phyloP scores from a whole-genome alignment of 2,888 invertebrate genomes.

The Drosophila subquinaria region DNA sequence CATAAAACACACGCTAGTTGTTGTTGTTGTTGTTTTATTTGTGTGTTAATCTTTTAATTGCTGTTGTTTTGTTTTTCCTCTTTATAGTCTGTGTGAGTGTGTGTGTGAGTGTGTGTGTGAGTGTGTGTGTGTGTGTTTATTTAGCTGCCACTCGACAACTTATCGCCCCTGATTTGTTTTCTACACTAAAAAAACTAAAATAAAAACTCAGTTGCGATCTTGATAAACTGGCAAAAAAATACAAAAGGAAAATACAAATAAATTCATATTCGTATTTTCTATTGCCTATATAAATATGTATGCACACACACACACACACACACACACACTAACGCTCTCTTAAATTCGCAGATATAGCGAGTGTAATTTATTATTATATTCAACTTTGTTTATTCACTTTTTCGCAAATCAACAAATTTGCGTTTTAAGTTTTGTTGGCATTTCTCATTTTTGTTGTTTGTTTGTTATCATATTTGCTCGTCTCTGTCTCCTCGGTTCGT shows the following conservation, averaged over 20 bases:
- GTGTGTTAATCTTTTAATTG: conserved; percentile 79
- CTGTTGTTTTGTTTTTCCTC: conserved; percentile 60
- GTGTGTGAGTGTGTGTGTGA: too few relatives aligned
- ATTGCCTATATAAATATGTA: conserved; percentile 38
- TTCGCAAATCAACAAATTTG: conserved; percentile 53
- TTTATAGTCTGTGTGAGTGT: not conserved
- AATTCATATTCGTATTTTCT: conserved; percentile 59
- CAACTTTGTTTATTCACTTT: conserved; percentile 57
- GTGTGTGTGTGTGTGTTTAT: conserved; percentile 47
- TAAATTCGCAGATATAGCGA: conserved; percentile 25
- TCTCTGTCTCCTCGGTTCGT: not conserved
- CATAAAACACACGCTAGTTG: conserved; percentile 63
- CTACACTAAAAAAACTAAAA: conserved; percentile 53
- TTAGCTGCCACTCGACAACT: conserved; percentile 70
- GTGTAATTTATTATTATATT: conserved; percentile 68
- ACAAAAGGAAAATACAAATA: conserved; percentile 28
- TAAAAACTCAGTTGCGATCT: conserved; percentile 64
- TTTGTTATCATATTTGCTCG: conserved; percentile 39
- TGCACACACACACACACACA: conserved; percentile 16
- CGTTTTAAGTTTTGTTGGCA: conserved; percentile 39
- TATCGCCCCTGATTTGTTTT: conserved; percentile 75
- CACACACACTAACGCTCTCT: not conserved
- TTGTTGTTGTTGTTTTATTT: conserved; percentile 44
- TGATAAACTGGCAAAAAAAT: conserved; percentile 62
- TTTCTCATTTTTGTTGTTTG: conserved; percentile 23